Base-by-base conservation (phyloP, 2,888 invertebrate species). In the Ornithoptera priamus region DNA sequence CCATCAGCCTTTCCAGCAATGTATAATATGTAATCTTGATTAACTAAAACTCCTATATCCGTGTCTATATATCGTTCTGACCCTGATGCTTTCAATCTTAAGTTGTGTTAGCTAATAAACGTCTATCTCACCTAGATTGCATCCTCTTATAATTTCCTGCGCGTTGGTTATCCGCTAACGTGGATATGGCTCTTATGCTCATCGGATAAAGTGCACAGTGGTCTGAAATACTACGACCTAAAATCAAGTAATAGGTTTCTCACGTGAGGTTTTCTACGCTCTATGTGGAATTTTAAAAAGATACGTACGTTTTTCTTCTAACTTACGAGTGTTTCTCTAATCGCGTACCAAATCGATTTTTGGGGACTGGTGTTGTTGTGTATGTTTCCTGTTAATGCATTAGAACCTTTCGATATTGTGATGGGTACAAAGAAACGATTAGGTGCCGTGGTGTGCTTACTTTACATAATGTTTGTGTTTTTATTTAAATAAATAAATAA, bases 131-230 rank as follows among this genome's bases (percentile, higher is more conserved):
- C 57, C 57, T 62, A 67, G 62, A 67, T 67, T 67, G 62, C 62
- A 67, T 67, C 67, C 62, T 67, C 67, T 46, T 62, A 67, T 30
- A 61, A 67, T 62, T 62, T 67, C 67, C 62, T 57, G 57, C 53
- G 30, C 58, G 20, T 67, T 22, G 12, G 15, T 20, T 42, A 18
- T 6, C 10, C 30, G 24, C 12, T n/a, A 22, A 20, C 36, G 12
- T 30, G 12, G 61, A 56, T 39, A 22, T 39, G 39, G 18, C 3
- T 53, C 61, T 61, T 67, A 61, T 67, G 12, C 5, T 22, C 18
- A 15, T 7, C 20, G n/a, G 1, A 18, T 62, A 62, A 53, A 22
- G 61, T 17, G 17, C 36, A n/a, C 5, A 53, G 22, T 53, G 8
- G 24, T 15, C 39, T 8, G 39, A 39, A 10, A 20, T 20, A 8